Evolutionary conservation across 2,797 vertebrate species (phyloP).

Genomic region (Ctenopoma kingsleyae): DNA sequence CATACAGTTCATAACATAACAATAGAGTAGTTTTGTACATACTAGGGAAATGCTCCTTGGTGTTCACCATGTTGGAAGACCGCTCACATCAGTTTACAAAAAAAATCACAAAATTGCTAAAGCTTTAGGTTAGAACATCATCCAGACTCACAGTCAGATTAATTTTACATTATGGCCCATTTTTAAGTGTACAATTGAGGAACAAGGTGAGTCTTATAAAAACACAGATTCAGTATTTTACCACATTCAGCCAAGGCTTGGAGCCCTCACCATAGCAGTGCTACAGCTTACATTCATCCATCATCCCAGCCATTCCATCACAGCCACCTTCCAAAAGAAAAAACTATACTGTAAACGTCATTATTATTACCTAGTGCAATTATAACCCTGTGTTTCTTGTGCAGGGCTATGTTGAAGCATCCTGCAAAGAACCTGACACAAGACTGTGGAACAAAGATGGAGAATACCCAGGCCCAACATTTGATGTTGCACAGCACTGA

Average conservation of each 20-base stretch:
- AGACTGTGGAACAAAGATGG: conserved; percentile 39
- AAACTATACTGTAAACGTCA: conserved; percentile 69
- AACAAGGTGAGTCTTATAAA: conserved; percentile 24
- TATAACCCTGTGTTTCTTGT: conserved; percentile 72
- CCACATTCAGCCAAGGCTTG: conserved; percentile 44
- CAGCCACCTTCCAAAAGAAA: conserved; percentile 46
- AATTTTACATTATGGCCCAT: conserved; percentile 34
- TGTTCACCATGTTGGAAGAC: conserved; percentile 74
- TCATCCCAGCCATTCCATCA: conserved; percentile 53
- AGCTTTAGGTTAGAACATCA: conserved; percentile 40
- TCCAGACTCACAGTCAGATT: conserved; percentile 46
- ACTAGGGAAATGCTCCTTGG: conserved; percentile 35
- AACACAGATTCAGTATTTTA: conserved; percentile 48
- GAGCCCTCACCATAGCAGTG: conserved; percentile 63
- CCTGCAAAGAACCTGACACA: conserved; percentile 39
- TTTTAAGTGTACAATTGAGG: conserved; percentile 43
- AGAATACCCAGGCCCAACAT: conserved; percentile 50
- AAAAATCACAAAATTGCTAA: conserved; percentile 39
- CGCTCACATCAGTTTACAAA: conserved; percentile 37
- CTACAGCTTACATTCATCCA: conserved; percentile 80
- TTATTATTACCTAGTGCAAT: conserved; percentile 80
- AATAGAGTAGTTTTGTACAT: conserved; percentile 36
- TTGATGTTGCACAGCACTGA: conserved; percentile 56
- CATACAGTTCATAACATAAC: conserved; percentile 23
- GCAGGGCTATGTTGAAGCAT: conserved; percentile 71